A percentile compares a stretch with the other conserved stretches of the same genome.
Conservation (phyloP, 1,140 invertebrate species). For the Panulirus ornatus region DNA sequence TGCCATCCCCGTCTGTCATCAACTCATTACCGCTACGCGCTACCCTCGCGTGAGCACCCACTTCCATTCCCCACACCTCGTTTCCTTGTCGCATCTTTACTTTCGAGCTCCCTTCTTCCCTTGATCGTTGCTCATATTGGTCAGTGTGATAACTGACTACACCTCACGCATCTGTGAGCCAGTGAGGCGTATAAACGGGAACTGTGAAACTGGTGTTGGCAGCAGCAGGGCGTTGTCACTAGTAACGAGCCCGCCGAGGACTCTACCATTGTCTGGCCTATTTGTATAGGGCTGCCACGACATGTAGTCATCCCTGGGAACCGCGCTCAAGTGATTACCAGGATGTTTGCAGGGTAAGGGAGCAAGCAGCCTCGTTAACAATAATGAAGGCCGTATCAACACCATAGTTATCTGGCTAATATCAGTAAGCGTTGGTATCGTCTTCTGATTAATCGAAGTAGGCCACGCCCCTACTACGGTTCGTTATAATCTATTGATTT, state of each 20-base stretch:
- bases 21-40: background rate
- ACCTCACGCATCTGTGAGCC: background rate
- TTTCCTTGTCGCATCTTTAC: background rate
- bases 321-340: too few relatives aligned
- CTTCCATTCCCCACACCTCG: background rate
- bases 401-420: too few relatives aligned
- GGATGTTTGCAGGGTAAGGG: too few relatives aligned
- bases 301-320: too few relatives aligned
- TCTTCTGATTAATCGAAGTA: too few relatives aligned
- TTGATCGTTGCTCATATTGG: background rate
- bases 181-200: background rate
- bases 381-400: too few relatives aligned
- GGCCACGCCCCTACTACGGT: too few relatives aligned
- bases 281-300: background rate
- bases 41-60: background rate
- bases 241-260: background rate
- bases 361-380: too few relatives aligned
- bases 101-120: background rate
- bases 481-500: too few relatives aligned
- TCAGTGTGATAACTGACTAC: background rate
- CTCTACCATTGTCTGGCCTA: background rate
- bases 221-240: background rate
- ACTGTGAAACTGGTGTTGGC: background rate
- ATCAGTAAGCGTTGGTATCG: too few relatives aligned
- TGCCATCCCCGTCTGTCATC: conserved; percentile 10